Percentiles rank a stretch among this genome's conserved stretches.
phyloP scores from a whole-genome alignment of 2,113 vertebrate species.

The Nerophis ophidion region DNA sequence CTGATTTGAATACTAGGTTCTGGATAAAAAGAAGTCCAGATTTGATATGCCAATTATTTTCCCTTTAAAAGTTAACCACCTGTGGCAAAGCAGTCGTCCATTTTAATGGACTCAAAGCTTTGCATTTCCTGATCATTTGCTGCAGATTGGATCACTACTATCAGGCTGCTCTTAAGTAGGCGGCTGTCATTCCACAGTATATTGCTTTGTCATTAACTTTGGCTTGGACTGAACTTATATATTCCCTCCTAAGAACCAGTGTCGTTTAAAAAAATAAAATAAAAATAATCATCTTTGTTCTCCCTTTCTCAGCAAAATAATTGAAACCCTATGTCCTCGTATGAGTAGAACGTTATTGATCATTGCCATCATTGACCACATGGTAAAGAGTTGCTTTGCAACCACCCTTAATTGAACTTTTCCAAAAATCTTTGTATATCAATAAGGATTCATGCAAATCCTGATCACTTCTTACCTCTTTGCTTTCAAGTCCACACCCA shows the following conservation, averaged over 20 bases:
- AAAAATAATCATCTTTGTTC: not conserved
- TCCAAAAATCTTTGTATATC: not conserved
- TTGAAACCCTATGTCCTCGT: not conserved
- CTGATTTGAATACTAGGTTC: too few species aligned
- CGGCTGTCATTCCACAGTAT: too few species aligned
- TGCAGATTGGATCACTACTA: not conserved
- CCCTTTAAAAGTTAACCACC: too few species aligned
- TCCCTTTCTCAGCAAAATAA: not conserved
- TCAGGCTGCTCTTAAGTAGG: not conserved
- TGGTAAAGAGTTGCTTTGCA: not conserved
- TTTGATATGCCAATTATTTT: not conserved
- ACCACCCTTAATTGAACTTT: not conserved
- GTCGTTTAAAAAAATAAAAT: too few species aligned
- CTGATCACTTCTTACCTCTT: not conserved
- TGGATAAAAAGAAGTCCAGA: too few species aligned
- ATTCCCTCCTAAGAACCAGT: too few species aligned
- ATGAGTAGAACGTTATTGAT: conserved; percentile 5
- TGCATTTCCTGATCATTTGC: not conserved
- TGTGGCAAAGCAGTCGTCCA: too few species aligned
- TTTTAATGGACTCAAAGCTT: not conserved
- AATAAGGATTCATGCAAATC: conserved; percentile 7
- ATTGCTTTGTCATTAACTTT: too few species aligned
- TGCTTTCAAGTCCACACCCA: conserved; percentile 21
- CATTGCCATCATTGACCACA: conserved; percentile 4
- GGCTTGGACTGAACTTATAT: too few species aligned